These are phyloP conservation scores for Solen grandis DNA, from an alignment of 1,140 invertebrate species.

Conservation along the genomic window DNA sequence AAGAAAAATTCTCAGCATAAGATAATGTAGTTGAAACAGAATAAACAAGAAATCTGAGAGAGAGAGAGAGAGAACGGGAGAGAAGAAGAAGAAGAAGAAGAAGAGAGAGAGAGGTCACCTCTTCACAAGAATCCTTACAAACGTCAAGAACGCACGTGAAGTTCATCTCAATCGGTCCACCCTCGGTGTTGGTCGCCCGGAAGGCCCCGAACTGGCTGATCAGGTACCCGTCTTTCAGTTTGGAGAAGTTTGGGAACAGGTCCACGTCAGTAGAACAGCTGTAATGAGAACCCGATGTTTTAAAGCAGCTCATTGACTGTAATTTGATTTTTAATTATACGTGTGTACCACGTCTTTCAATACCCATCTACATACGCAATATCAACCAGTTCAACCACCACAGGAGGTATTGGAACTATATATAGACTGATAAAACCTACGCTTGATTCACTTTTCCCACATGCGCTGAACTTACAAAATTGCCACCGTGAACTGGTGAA, in stretches of 20 bases:
- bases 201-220: conserved; percentile 59
- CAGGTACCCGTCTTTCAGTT: conserved; percentile 40
- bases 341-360: background rate
- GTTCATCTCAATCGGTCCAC: conserved; percentile 50
- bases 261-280: conserved; percentile 53
- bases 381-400: no score
- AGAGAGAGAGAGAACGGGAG: no score
- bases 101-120: no score
- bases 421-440: no score
- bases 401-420: no score
- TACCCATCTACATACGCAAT: no score
- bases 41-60: background rate
- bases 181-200: conserved; percentile 39
- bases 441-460: no score
- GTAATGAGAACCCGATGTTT: background rate
- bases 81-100: no score
- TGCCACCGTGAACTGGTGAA: no score
- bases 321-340: background rate
- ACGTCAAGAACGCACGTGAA: conserved; percentile 58
- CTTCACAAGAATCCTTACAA: conserved; percentile 38
- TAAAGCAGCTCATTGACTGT: background rate
- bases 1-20: background rate
- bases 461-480: no score
- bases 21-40: background rate
- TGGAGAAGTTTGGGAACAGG: conserved; percentile 55